Base-by-base conservation (phyloP, 2,888 invertebrate genomes). In the Acanthosoma haemorrhoidale region DNA sequence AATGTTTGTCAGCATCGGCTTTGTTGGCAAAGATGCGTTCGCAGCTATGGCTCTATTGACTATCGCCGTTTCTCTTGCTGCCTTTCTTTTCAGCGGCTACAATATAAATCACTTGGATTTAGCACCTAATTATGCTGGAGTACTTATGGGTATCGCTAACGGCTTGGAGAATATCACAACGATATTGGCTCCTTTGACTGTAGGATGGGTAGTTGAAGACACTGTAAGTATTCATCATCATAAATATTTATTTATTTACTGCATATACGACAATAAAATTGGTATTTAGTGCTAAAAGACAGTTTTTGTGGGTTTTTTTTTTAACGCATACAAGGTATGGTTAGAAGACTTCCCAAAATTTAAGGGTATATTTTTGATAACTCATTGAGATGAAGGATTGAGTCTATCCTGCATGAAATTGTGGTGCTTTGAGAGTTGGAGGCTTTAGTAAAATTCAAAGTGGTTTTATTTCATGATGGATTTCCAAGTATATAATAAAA, bases 81-180 rank as follows among this genome's bases (percentile, higher is more conserved):
- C 79, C 2, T 80, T 79, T 4, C 76, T 79, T 1, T 73, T 80
- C 0, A 79, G 79, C 15, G 80, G 80, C 4, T 80, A 77, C 69
- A 78, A 80, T 72, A 82, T 84, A 39, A 82, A 82, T 74, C 82
- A 82, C 71, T 80, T 83, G 3, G 83, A 83, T 74, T 76, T 83
- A 21, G 81, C 83, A 13, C 82, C 83, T 0, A 82, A 83, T 72
- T 82, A 79, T 71, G 82, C 83, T 11, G 83, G 83, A 0, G 80
- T 80, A 2, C 76, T 83, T 74, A 82, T 83, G 81, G 82, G 82
- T 0, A 79, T 83, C n/a, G 81, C 81, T 0, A 83, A 83, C 74
- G 80, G 80, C 51, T 73, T 80, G 29, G 82, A 82, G 0, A 80
- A 81, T 34, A 74, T 81, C 2, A 75, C 80, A 5, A 81, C 82